phyloP scores from a whole-genome alignment of 2,888 invertebrate species.

The Philaethria dido region DNA sequence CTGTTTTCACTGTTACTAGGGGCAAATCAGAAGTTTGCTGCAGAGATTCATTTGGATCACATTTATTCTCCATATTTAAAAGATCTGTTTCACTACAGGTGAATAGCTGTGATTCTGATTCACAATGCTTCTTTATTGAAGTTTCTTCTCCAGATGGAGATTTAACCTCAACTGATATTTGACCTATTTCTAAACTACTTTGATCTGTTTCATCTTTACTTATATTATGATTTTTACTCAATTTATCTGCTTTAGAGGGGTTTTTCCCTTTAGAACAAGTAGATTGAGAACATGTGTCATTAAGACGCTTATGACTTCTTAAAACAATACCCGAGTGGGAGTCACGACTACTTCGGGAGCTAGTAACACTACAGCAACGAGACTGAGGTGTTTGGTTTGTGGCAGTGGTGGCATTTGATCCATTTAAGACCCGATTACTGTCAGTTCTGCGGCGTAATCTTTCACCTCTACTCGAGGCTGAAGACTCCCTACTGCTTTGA shows the following conservation, averaged over 20 bases:
- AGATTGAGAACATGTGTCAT: constrained; percentile 62
- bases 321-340: constrained; percentile 83
- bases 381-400: constrained; percentile 65
- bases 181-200: constrained; percentile 56
- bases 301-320: constrained; percentile 85
- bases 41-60: constrained; percentile 75
- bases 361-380: constrained; percentile 75
- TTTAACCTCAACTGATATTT: constrained; percentile 51
- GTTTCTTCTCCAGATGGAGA: constrained; percentile 48
- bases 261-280: constrained; percentile 63
- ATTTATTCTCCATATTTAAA: constrained; percentile 55
- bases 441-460: constrained; percentile 66
- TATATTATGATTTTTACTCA: constrained; percentile 59
- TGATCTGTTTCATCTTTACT: constrained; percentile 65
- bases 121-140: constrained; percentile 51
- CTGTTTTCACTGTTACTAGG: constrained; percentile 51
- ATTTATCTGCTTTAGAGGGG: constrained; percentile 64
- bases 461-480: constrained; percentile 71
- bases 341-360: constrained; percentile 78
- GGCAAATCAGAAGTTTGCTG: constrained; percentile 54
- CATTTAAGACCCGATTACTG: constrained; percentile 60
- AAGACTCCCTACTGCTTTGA: constrained; percentile 75
- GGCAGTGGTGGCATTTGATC: constrained; percentile 61
- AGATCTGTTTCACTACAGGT: constrained; percentile 55
- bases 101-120: constrained; percentile 51